These are phyloP conservation scores for Lypha dubia DNA, from an alignment of 2,888 invertebrate genomes.

Conservation along the genomic window DNA sequence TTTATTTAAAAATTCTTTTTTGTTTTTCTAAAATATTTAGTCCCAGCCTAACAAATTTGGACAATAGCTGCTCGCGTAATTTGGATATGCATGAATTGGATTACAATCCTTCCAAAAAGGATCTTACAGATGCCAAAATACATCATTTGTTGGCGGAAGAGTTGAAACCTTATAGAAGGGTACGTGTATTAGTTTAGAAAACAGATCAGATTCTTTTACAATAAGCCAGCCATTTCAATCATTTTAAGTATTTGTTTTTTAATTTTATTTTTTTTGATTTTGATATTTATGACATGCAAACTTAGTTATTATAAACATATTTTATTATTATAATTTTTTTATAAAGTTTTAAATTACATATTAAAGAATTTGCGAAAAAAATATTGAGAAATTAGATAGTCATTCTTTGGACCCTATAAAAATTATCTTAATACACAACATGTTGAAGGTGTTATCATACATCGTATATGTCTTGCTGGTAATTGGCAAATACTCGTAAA, in stretches of 20 bases:
- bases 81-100: slow-evolving; percentile 97
- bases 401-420: no score
- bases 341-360: no score
- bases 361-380: no score
- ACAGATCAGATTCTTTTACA: not conserved
- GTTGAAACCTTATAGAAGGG: slow-evolving; percentile 93
- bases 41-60: slow-evolving; percentile 93
- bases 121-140: slow-evolving; percentile 96
- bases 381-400: no score
- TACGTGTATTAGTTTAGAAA: slow-evolving; percentile 83
- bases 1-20: not conserved
- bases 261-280: not conserved
- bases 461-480: no score
- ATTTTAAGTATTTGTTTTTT: slow-evolving; percentile 24
- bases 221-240: slow-evolving; percentile 1
- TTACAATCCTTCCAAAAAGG: slow-evolving; percentile 95
- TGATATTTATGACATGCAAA: not conserved
- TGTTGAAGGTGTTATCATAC: no score
- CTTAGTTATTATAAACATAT: not conserved
- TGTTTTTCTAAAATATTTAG: slow-evolving; percentile 82
- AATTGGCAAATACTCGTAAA: no score
- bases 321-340: not conserved
- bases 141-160: slow-evolving; percentile 96
- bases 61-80: slow-evolving; percentile 92
- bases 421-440: no score